Base-by-base conservation (phyloP, 2,888 invertebrate genomes). In the Thereva unica region DNA sequence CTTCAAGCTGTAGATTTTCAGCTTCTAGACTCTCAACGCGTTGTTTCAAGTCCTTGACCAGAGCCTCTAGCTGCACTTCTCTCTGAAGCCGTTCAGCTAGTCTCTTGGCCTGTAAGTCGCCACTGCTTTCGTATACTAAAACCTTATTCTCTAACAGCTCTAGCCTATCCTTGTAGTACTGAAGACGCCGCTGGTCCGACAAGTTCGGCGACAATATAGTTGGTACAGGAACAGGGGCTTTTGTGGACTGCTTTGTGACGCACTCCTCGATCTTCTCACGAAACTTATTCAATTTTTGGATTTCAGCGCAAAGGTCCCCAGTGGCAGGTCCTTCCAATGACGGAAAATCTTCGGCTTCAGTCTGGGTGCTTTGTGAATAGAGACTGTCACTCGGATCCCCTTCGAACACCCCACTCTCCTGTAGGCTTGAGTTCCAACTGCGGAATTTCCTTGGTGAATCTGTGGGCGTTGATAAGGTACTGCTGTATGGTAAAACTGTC, bases 371-470 rank as follows among this genome's bases (percentile, higher is more conserved):
- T 49, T 70, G 67, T 4, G 67, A 44, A 45, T 41, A 59, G 23
- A 34, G 35, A 12, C 38, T 65, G 38, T 67, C 67, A 8, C 34
- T 53, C 35, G 35, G 10, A 54, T 72, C 84, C 53, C 83, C 87
- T 74, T 88, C 89, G 74, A 89, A 65, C 71, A 90, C 89, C 37
- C 90, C 90, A 74, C 89, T 89, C 75, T 90, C 90, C 75, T 89
- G 89, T 38, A 90, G 81, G 74, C 87, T 82, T 71, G 77, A 76
- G 64, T 78, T 77, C 78, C 79, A 79, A 61, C 69, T 70, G 37
- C 71, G 59, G 5, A 65, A 70, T 7, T 71, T 71, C 23, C 74
- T 72, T 63, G 76, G 77, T 50, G 75, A 76, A 47, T 77, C 84
- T 81, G 77, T 82, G 79, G 71, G 83, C 80, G 77, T 84, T 81